Evolutionary conservation across 2,888 invertebrate genomes (phyloP), one percentile per base, ranked within the genome.

Genomic region (Phymatocera aterrima): DNA sequence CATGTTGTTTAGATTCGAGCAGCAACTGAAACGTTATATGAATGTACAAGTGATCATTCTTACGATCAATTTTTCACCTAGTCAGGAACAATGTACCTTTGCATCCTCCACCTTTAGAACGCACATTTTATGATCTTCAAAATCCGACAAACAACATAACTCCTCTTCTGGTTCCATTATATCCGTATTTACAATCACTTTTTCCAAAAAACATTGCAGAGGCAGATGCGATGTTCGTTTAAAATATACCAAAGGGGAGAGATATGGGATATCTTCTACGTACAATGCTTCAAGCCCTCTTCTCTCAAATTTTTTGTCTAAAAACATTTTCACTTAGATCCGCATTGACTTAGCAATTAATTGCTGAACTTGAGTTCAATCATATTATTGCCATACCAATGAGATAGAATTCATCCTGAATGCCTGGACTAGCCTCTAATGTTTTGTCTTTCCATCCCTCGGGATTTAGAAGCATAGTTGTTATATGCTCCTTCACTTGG

Each of bases 131-230:
- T 68, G 43, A 46, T 46, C n/a, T 37, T 12, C 15, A 24, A n/a
- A 43, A n/a, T 15, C n/a, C n/a, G 68, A 68, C 37, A 68, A 46
- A n/a, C 68, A 24, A 37, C 68, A 68, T 24, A 68, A 46, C n/a
- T 24, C 37, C 1, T 46, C n/a, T n/a, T n/a, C 3, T 1, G 24
- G 28, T 24, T 18, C 46, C 28, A 21, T 3, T 8, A 34, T 2
- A 46, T 24, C n/a, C 28, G 12, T 24, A 24, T 43, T 24, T n/a
- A 46, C 46, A n/a, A n/a, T 0, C 8, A 68, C 28, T 0, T 68
- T 37, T 46, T 10, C 28, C 24, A 68, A 21, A 12, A 46, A 12
- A 31, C 43, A 46, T 24, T 15, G 6, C 4, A 46, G 21, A 46
- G 37, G 46, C 68, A 68, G 46, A 46, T 12, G 1, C 12, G 15